Conservation (phyloP, 1,140 invertebrate species). For the Tetraneura akinire region DNA sequence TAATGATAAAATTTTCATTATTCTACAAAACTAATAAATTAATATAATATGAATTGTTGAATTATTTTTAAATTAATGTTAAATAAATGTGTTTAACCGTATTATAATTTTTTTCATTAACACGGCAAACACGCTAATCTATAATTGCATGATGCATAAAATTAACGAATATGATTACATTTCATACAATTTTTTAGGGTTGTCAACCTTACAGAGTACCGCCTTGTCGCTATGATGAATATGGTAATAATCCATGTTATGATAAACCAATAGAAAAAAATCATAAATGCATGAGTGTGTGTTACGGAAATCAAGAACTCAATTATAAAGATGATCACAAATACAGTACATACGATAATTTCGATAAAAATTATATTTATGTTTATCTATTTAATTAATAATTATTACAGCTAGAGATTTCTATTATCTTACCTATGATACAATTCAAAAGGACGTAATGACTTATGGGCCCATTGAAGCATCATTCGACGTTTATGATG, state of each 20-base stretch:
- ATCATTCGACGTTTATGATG: conserved; percentile 54
- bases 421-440: conserved; percentile 63
- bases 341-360: background rate
- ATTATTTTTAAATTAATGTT: too few species aligned
- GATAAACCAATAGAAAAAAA: conserved; percentile 3
- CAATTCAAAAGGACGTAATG: conserved; percentile 52
- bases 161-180: too few species aligned
- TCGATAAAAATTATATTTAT: background rate
- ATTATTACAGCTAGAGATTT: conserved; percentile 14
- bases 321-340: background rate
- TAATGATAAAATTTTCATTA: too few species aligned
- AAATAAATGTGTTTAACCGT: too few species aligned
- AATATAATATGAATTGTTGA: too few species aligned
- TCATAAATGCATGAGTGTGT: background rate
- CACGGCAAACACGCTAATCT: too few species aligned
- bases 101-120: too few species aligned
- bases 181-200: too few species aligned
- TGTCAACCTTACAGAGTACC: conserved; percentile 2
- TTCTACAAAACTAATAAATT: too few species aligned
- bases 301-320: conserved; percentile 7
- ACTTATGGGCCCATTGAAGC: conserved; percentile 54
- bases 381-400: background rate
- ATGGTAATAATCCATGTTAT: background rate
- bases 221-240: background rate
- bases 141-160: too few species aligned